A percentile compares a stretch with the other conserved stretches of the same genome.
phyloP scores from a whole-genome alignment of 1,140 invertebrate genomes.

The Philaenus spumarius region DNA sequence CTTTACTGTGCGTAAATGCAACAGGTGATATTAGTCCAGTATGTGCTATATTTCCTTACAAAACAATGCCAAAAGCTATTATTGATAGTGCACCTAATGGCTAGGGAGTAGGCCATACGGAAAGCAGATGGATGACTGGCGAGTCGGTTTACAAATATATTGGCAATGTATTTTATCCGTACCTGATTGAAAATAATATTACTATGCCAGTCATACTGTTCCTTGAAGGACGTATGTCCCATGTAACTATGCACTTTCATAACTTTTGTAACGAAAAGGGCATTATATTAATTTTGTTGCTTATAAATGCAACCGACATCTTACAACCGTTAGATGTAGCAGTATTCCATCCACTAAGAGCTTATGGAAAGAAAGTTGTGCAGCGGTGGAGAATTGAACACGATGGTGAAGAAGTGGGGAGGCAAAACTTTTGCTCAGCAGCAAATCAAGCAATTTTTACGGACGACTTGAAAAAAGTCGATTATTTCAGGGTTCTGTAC shows the following conservation, averaged over 20 bases:
- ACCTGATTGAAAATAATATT: conserved; percentile 21
- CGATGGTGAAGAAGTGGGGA: conserved; percentile 25
- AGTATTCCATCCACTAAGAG: conserved; percentile 37
- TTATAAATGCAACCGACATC: conserved; percentile 41
- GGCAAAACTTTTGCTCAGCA: conserved; percentile 20
- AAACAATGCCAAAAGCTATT: too few relatives aligned
- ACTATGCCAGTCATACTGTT: conserved; percentile 36
- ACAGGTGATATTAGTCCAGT: too few relatives aligned
- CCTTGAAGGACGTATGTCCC: conserved; percentile 39
- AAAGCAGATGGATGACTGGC: conserved; percentile 29
- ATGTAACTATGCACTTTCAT: conserved; percentile 35
- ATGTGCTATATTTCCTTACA: too few relatives aligned
- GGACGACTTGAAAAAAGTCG: too few relatives aligned
- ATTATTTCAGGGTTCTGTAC: too few relatives aligned
- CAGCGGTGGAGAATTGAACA: conserved; percentile 22
- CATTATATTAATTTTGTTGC: conserved; percentile 39
- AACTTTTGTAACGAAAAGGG: conserved; percentile 38
- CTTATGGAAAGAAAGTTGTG: conserved; percentile 35
- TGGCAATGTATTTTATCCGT: conserved; percentile 23
- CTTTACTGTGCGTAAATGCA: too few relatives aligned
- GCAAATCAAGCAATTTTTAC: too few relatives aligned
- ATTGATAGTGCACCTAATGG: too few relatives aligned
- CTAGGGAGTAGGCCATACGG: conserved; percentile 37
- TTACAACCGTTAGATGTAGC: conserved; percentile 40
- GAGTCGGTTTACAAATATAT: conserved; percentile 22